Evolutionary conservation across 2,888 invertebrate species (phyloP), one percentile per base, ranked within the genome.

Genomic region (Nemapogon koenigi): DNA sequence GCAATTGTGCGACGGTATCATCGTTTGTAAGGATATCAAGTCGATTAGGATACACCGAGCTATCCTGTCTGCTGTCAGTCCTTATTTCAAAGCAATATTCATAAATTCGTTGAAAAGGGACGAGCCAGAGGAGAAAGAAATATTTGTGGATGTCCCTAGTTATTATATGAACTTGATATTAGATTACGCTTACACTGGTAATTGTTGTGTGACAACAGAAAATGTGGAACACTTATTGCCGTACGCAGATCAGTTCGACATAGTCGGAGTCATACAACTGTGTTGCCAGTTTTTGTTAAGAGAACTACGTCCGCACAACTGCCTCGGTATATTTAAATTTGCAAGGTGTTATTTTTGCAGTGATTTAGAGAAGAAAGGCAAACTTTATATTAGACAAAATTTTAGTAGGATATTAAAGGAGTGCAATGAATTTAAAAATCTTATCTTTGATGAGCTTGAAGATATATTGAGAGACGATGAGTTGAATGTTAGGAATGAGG

Each of bases 141-240:
- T 87, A 46, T 73, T 72, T 48, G 80, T 87, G 22, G 82, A 81
- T 48, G 82, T 84, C 25, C 78, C 84, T 2, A 79, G 82, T 41
- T 63, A 75, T 42, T 81, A 82, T 51, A 84, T 91, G 70, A 72
- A 73, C 39, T 66, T 83, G 27, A 83, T 91, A 41, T 80, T 92
- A 38, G 88, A 90, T 52, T 91, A 85, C 55, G 87, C 87, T 0
- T 91, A 91, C 55, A 88, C 88, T 3, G 88, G 88, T 27, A 67
- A 75, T 13, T 89, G 88, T 53, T 58, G 62, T 38, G 82, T 91
- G 26, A 83, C 81, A 3, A 71, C 79, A 26, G 81, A 83, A 17
- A 90, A 88, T 55, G 88, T 90, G 3, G 86, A 89, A 59, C 75
- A 81, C 44, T 71, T 91, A 26, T 62, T 90, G 35, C 84, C 85